These are phyloP conservation scores for Cuculus canorus DNA, from an alignment of 2,797 vertebrate genomes.

Conservation along the genomic window DNA sequence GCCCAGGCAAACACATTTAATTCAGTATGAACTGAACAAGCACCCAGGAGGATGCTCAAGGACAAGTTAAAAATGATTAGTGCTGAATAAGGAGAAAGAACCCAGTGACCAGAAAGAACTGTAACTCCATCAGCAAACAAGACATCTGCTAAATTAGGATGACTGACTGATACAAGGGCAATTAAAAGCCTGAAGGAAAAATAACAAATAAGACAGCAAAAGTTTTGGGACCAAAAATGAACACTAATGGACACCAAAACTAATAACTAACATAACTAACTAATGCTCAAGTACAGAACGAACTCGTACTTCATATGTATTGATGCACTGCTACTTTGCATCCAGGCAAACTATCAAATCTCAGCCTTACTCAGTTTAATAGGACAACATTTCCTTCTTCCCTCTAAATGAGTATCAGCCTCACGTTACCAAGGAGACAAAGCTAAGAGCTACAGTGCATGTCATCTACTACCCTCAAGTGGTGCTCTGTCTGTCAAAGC, in stretches of 20 bases:
- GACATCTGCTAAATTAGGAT: neutral
- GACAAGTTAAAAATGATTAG: neutral
- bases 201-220: neutral
- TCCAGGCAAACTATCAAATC: neutral
- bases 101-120: neutral
- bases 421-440: neutral
- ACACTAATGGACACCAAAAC: neutral
- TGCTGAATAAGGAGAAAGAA: neutral
- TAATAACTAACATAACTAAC: neutral
- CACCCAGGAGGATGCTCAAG: neutral
- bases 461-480: neutral
- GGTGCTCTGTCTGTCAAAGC: neutral
- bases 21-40: neutral
- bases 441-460: neutral
- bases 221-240: neutral
- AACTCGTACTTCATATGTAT: neutral
- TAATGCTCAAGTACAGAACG: neutral
- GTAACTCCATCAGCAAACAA: neutral
- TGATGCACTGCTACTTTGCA: neutral
- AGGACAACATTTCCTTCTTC: neutral
- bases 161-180: neutral
- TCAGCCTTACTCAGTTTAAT: neutral
- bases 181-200: neutral
- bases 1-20: neutral
- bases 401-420: neutral